Conservation (phyloP, 2,888 invertebrate genomes). For the Ditula angustiorana region DNA sequence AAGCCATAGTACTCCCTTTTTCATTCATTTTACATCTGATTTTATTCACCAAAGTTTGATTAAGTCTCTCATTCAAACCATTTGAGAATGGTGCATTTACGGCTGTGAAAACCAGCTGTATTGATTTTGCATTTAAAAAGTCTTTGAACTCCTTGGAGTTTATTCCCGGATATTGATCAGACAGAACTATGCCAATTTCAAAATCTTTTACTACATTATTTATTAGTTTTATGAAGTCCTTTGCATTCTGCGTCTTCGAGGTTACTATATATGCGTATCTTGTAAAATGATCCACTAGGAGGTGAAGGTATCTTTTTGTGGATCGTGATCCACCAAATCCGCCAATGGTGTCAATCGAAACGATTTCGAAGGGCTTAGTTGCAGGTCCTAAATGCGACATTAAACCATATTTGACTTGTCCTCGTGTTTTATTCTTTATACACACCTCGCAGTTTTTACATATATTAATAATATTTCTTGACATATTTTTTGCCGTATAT, state of each 20-base stretch:
- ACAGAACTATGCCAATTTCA: too few species aligned
- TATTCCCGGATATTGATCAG: not conserved
- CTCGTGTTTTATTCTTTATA: too few species aligned
- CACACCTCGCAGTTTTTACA: constrained; percentile 43
- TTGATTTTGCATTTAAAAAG: not conserved
- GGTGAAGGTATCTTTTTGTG: constrained; percentile 14
- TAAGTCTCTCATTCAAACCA: constrained; percentile 10
- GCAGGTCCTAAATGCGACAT: constrained; percentile 48
- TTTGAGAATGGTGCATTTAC: constrained; percentile 16
- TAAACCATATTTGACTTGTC: constrained; percentile 44
- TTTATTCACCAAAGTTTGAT: constrained; percentile 18
- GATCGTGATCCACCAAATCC: constrained; percentile 47
- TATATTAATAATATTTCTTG: constrained; percentile 39
- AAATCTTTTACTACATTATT: too few species aligned
- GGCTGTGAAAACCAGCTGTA: constrained; percentile 5
- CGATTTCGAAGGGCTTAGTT: constrained; percentile 43
- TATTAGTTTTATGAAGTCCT: too few species aligned
- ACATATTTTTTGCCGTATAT: constrained; percentile 41
- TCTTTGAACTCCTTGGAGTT: constrained; percentile 3
- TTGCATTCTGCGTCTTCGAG: too few species aligned
- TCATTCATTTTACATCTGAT: constrained; percentile 22
- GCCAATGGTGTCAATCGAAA: constrained; percentile 47
- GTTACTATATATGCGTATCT: too few species aligned
- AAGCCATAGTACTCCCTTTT: constrained; percentile 3
- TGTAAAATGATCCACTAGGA: too few species aligned